Percentiles rank a stretch among this genome's conserved stretches.
Evolutionary conservation across 2,113 vertebrate species (phyloP).

Genomic region (Myotis lucifugus): DNA sequence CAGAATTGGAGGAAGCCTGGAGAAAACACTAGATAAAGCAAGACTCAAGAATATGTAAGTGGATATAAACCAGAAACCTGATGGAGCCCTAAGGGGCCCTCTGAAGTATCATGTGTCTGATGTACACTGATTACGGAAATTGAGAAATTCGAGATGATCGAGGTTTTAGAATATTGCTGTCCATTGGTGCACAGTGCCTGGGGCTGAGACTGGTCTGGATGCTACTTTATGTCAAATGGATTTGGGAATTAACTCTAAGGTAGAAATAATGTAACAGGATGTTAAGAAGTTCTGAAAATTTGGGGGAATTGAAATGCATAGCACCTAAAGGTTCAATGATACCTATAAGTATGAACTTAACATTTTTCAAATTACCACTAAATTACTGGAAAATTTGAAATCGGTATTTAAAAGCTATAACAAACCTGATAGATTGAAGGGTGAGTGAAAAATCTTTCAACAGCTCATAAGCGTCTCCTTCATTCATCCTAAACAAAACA

Average conservation of each 20-base stretch:
- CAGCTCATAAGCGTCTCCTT: neutral
- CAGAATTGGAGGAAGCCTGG: neutral
- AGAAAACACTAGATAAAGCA: neutral
- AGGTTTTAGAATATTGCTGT: neutral
- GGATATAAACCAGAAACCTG: neutral
- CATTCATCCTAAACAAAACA: constrained; percentile 55
- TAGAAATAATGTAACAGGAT: neutral
- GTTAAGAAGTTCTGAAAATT: neutral
- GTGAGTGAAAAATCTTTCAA: constrained; percentile 71
- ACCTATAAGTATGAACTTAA: neutral
- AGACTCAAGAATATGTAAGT: neutral
- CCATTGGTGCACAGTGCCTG: neutral
- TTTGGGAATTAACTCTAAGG: neutral
- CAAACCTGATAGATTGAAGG: constrained; percentile 72
- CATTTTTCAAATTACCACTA: neutral
- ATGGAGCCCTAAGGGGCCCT: neutral
- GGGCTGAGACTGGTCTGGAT: neutral
- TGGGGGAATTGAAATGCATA: neutral
- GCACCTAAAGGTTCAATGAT: neutral
- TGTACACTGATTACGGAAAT: neutral
- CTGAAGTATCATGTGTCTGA: neutral
- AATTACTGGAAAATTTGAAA: neutral
- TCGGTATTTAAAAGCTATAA: constrained; percentile 5
- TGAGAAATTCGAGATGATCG: neutral
- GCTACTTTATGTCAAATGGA: neutral